Evolutionary conservation across 2,113 vertebrate species (phyloP).

Genomic region (Tretioscincus oriximinensis): DNA sequence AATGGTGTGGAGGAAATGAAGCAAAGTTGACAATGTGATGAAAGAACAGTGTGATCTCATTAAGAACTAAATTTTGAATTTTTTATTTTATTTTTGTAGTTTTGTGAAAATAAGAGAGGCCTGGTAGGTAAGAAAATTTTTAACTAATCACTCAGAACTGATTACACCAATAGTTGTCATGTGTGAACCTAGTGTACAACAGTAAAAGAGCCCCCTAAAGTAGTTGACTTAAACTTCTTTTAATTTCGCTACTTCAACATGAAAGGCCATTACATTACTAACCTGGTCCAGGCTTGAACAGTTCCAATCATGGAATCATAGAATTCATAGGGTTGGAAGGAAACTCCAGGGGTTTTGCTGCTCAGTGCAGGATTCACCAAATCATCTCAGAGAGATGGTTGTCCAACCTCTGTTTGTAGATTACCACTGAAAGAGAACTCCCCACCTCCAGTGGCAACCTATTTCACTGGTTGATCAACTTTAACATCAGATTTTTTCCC

Average conservation of each 20-base stretch:
- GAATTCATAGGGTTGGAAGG: too few relatives aligned
- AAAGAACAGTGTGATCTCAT: constrained; percentile 76
- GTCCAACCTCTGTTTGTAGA: too few relatives aligned
- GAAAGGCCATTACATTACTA: too few relatives aligned
- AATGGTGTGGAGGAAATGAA: constrained; percentile 75
- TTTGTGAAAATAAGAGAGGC: constrained; percentile 49
- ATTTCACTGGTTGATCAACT: too few relatives aligned
- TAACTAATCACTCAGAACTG: constrained; percentile 65
- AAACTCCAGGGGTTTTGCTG: too few relatives aligned
- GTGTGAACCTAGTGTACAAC: constrained; percentile 56
- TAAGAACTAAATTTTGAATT: constrained; percentile 72
- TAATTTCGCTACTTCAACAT: not conserved
- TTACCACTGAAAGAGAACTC: too few relatives aligned
- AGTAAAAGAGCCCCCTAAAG: constrained; percentile 55
- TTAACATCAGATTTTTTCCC: too few relatives aligned
- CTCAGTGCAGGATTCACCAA: too few relatives aligned
- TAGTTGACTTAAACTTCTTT: constrained; percentile 34
- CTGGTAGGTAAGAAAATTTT: constrained; percentile 22
- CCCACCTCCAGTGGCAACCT: too few relatives aligned
- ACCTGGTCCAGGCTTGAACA: too few relatives aligned
- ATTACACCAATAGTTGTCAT: constrained; percentile 64
- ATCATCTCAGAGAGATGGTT: too few relatives aligned
- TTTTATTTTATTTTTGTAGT: constrained; percentile 43
- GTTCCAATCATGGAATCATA: too few relatives aligned
- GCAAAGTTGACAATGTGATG: constrained; percentile 73